Evolutionary conservation across 2,113 vertebrate species (phyloP).

Genomic region (Notarius lentiginosus): DNA sequence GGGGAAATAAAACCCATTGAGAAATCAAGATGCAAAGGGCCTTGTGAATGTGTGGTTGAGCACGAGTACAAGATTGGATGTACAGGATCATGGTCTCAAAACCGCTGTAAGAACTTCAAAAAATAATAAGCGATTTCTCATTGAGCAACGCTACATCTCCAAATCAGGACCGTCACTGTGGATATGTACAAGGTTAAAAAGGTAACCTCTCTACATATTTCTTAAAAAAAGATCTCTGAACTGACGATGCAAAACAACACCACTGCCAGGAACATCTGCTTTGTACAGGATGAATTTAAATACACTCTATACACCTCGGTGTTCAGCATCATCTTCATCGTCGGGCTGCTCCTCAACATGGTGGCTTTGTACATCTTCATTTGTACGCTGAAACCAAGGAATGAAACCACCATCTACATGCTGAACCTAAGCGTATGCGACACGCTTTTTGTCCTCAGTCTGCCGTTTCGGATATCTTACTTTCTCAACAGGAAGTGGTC

Average conservation of each 20-base stretch:
- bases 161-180: background rate
- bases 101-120: background rate
- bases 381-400: conserved; percentile 76
- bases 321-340: conserved; percentile 83
- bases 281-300: conserved; percentile 79
- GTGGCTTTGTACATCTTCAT: conserved; percentile 81
- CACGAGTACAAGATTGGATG: background rate
- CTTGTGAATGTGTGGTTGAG: background rate
- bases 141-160: background rate
- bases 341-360: conserved; percentile 81
- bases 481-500: conserved; percentile 77
- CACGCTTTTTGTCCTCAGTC: conserved; percentile 79
- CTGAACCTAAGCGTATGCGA: conserved; percentile 82
- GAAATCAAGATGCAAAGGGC: background rate
- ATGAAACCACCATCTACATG: conserved; percentile 87
- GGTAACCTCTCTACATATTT: background rate
- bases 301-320: conserved; percentile 79
- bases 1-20: no score
- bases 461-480: conserved; percentile 84
- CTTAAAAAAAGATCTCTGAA: background rate
- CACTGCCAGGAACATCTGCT: conserved; percentile 57
- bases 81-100: background rate
- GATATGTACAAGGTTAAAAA: background rate
- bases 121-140: no score
- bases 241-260: conserved; percentile 62